Base-by-base conservation (phyloP, 2,888 invertebrate genomes). In the Dryococelus australis region DNA sequence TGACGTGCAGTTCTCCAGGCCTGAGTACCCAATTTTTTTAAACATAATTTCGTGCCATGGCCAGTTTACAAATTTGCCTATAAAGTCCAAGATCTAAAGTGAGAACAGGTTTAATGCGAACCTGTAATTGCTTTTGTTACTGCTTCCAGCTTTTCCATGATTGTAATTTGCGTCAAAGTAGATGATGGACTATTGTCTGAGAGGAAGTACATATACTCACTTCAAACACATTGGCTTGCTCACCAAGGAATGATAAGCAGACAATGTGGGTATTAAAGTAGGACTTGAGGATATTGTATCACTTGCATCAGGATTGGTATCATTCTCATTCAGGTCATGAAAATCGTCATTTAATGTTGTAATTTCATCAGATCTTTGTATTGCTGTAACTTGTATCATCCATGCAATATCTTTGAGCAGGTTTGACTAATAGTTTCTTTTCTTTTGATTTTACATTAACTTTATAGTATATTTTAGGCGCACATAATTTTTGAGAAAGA, bases 191-290 rank as follows among this genome's bases (percentile, higher is more conserved):
- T 81, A 12, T 28, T 84, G 84, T 27, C 24, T 53, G 13, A 86
- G 83, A 81, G 83, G 86, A 28, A 84, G 83, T 1, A 86, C 81
- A 35, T 43, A 27, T 9, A 86, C 13, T 81, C 83, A 2, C 43
- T 51, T 86, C 13, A 83, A 65, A 26, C 27, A 47, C 6, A 26
- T 26, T 86, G 81, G 83, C 35, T 86, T 80, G 27, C 27, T 51
- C 43, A 86, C 28, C 24, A 81, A 47, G 12, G 80, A 86, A 35
- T 86, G 81, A 51, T 86, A 86, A 20, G 83, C 86, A 51, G 86
- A 86, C 86, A 83, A 83, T n/a, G 51, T 26, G 47, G n/a, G n/a
- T n/a, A n/a, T n/a, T n/a, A n/a, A n/a, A n/a, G n/a, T n/a, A n/a
- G n/a, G n/a, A n/a, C n/a, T n/a, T n/a, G n/a, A n/a, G n/a, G n/a